A percentile compares a stretch with the other conserved stretches of the same genome.
Evolutionary conservation across 2,113 vertebrate species (phyloP).

Genomic region (Picathartes gymnocephalus): DNA sequence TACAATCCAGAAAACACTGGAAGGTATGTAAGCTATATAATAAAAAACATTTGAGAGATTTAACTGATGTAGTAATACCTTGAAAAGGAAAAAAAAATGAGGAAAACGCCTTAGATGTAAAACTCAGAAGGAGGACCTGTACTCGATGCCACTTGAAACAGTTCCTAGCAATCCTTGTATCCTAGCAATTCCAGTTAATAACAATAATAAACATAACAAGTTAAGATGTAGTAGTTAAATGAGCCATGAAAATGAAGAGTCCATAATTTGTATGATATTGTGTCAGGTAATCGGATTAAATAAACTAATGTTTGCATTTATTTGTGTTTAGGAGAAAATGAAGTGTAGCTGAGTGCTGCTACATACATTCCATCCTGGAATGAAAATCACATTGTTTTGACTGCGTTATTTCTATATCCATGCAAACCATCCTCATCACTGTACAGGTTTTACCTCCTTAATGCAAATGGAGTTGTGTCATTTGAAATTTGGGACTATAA

Average conservation of each 20-base stretch:
- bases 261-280: slow-evolving; percentile 31
- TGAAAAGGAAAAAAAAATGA: background rate
- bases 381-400: slow-evolving; percentile 64
- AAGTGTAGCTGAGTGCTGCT: slow-evolving; percentile 54
- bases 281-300: slow-evolving; percentile 66
- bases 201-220: slow-evolving; percentile 45
- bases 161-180: background rate
- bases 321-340: slow-evolving; percentile 52
- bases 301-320: slow-evolving; percentile 60
- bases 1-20: background rate
- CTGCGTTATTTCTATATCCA: slow-evolving; percentile 66
- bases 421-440: slow-evolving; percentile 49
- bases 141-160: slow-evolving; percentile 23
- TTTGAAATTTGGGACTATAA: slow-evolving; percentile 43
- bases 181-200: slow-evolving; percentile 59
- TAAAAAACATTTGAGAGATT: background rate
- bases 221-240: slow-evolving; percentile 56
- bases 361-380: slow-evolving; percentile 50
- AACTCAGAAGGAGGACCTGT: slow-evolving; percentile 1
- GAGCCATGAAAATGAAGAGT: slow-evolving; percentile 42
- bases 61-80: background rate
- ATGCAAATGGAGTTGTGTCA: slow-evolving; percentile 32
- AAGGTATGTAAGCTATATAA: background rate
- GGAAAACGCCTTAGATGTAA: background rate
- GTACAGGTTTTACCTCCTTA: slow-evolving; percentile 18